Evolutionary conservation across 2,113 vertebrate species (phyloP), one percentile per base, ranked within the genome.

Genomic region (Pundamilia nyererei): DNA sequence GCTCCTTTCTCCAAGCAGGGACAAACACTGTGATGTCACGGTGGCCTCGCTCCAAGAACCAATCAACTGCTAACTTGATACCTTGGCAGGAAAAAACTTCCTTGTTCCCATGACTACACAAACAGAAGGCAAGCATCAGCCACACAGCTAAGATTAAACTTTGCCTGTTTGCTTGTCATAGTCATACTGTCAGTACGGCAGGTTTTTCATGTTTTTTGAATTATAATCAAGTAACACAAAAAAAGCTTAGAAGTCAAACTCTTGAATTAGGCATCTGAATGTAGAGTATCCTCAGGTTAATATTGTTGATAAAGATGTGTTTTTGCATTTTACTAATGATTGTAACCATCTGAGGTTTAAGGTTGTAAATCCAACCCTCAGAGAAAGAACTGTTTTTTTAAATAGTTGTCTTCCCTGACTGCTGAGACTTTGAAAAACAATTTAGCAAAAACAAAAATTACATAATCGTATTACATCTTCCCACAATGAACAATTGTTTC

Each of bases 81-180:
- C 99, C 99, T 94, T 98, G 98, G 94, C 99, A 99, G 87, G 99
- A 99, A 95, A 99, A 99, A 5, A 98, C 98, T 95, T 99, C 98
- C 95, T 99, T 99, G 95, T 99, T 99, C 91, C 99, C 99, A 2
- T 99, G 99, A 96, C 99, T 99, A 95, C 90, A 97, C 80, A n/a
- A 81, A 29, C 5, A 88, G 40, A 84, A 75, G 58, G 19, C 82
- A 15, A 26, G 10, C 60, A 65, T 65, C 60, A 65, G 9, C 24
- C 42, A 11, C 70, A 0, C 24, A 49, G 21, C 42, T 26, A 72
- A 45, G 15, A 31, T 31, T 77, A 77, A 19, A 0, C 54, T 13
- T 12, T 10, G 15, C 24, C 9, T 19, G 70, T 31, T 49, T 49
- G 24, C 21, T 77, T 75, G 15, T 31, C 14, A 72, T 7, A 40